A percentile compares a stretch with the other conserved stretches of the same genome.
Conservation (phyloP, 2,113 vertebrate species). For the Potamarius usumacintae region DNA sequence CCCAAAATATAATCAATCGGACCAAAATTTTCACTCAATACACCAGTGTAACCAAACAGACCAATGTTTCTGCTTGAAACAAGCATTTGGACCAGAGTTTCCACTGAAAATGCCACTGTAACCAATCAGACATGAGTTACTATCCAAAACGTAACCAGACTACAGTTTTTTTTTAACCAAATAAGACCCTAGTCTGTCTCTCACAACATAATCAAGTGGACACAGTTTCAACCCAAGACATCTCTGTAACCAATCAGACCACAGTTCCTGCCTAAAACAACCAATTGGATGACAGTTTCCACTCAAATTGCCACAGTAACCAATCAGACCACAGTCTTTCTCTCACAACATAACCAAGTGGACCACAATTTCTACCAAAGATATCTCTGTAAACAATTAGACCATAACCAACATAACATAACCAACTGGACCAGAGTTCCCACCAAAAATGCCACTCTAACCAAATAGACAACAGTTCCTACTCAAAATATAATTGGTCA, state of each 20-base stretch:
- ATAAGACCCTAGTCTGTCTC: too few relatives aligned
- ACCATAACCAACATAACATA: background rate
- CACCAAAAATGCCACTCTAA: background rate
- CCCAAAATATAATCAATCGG: background rate
- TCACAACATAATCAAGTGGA: background rate
- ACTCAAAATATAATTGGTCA: background rate
- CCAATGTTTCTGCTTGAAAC: background rate
- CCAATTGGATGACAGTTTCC: background rate
- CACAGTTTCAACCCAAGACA: background rate
- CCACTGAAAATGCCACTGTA: background rate
- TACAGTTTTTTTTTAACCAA: too few relatives aligned
- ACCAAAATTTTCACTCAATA: background rate
- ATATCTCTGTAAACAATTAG: background rate
- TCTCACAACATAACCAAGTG: background rate
- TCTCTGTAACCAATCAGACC: background rate
- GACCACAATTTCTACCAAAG: background rate
- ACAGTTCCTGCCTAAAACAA: too few relatives aligned
- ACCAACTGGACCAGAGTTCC: background rate
- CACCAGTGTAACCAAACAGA: background rate
- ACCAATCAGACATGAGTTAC: background rate
- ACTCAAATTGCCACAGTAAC: background rate
- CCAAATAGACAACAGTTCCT: background rate
- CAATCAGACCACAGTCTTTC: background rate
- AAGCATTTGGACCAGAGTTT: background rate
- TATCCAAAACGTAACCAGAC: too few relatives aligned